Base-by-base conservation (phyloP, 2,797 vertebrate species). In the Microchirus variegatus region DNA sequence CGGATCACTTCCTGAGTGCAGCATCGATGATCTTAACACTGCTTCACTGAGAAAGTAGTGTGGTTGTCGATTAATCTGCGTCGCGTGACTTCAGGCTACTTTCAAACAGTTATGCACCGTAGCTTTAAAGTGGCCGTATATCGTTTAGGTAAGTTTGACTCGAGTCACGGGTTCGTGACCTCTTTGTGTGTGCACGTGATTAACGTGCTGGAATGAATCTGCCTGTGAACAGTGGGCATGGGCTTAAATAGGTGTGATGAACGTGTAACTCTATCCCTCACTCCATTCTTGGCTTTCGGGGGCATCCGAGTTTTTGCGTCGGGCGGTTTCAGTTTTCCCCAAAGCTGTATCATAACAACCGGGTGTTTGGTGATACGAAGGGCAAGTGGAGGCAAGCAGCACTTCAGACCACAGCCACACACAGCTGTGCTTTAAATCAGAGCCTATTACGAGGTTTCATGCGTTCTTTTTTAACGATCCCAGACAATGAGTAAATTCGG, bases 401-500 rank as follows among this genome's bases (percentile, higher is more conserved):
- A 53, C 67, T 75, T 79, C 79, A 82, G n/a, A 80, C 82, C 79
- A 22, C 75, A 78, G 66, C 64, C 73, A 67, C 77, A 75, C 73
- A 67, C 77, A 75, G 75, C 81, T 83, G 84, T 87, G 83, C 85
- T 83, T 80, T 82, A 81, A 83, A 87, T 68, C 78, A 60, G 61
- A 87, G 69, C 67, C 78, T 67, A 73, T 87, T 75, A 80, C 67
- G 44, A 51, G 68, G 52, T 48, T 75, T 70, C 73, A 80, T 77
- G 78, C 80, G 73, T 83, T 73, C 75, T 70, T 53, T 70, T 53
- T 83, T 78, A 86, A 81, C 81, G 84, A 74, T 77, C 77, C 69
- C 72, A 62, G 82, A 88, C 91, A 90, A 89, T 90, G 87, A 89
- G 85, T 80, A 88, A 90, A 90, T 90, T 90, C 89, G 90, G 59